Evolutionary conservation across 2,113 vertebrate genomes (phyloP).

Genomic region (Leiothrix lutea): DNA sequence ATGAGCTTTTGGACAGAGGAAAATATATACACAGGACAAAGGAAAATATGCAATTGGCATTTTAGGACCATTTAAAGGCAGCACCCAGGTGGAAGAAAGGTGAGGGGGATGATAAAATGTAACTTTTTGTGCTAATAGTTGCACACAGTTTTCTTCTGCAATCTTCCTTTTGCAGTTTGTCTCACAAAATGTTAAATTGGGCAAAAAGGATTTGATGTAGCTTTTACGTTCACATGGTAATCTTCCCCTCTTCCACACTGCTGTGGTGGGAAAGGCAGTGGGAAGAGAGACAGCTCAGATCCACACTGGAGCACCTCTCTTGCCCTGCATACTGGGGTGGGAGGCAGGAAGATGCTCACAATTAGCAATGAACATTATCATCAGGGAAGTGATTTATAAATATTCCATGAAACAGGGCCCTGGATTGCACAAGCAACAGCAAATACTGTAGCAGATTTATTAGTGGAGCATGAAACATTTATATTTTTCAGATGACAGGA

Average conservation of each 20-base stretch:
- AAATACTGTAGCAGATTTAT: conserved; percentile 64
- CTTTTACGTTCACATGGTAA: background rate
- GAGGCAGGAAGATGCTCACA: background rate
- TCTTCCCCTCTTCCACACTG: background rate
- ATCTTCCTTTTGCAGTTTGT: background rate
- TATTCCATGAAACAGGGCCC: conserved; percentile 38
- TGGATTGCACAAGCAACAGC: conserved; percentile 18
- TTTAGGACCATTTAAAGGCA: background rate
- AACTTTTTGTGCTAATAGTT: background rate
- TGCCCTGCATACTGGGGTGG: background rate
- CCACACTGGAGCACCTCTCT: background rate
- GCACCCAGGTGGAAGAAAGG: background rate
- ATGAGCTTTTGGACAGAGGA: background rate
- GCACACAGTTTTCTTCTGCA: background rate
- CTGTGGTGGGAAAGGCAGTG: background rate
- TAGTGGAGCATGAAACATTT: conserved; percentile 58
- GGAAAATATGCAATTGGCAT: background rate
- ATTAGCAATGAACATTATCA: conserved; percentile 64
- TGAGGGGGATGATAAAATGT: background rate
- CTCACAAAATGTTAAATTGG: background rate
- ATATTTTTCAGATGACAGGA: conserved; percentile 65
- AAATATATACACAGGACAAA: background rate
- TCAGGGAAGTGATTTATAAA: conserved; percentile 54
- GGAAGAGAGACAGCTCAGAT: background rate
- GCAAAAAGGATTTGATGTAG: background rate